Base-by-base conservation (phyloP, 2,888 invertebrate species). In the Macrophya alboannulata region DNA sequence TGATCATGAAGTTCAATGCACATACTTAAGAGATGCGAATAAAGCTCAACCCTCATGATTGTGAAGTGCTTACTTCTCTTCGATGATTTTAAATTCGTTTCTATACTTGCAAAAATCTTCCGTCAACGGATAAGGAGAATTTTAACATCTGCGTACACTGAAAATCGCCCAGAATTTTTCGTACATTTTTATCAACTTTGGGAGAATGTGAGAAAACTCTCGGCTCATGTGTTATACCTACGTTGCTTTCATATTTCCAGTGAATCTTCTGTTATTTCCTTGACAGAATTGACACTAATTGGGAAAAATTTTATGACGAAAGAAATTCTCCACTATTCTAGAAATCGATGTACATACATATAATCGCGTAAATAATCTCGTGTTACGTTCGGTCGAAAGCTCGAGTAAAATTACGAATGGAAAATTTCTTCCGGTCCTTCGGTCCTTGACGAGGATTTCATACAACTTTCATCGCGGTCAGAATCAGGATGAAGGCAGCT, bases 401-500 rank as follows among this genome's bases (percentile, higher is more conserved):
- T 71, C 17, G 17, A 40, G 37, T 4, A 40, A 17, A 68, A 68
- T 68, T 71, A 71, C 31, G n/a, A 71, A 71, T 4, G 4, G 68
- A 71, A 8, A 31, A 40, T 71, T 40, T 21, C 59, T 37, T n/a
- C 40, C 31, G 48, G 40, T n/a, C n/a, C n/a, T 55, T 51, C 48
- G 79, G 10, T 40, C 76, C 48, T 37, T 15, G n/a, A 37, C n/a
- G 79, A 79, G 40, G 37, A 59, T 55, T 79, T 59, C 79, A 55
- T 79, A 6, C 31, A 37, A 59, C 79, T 31, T 76, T 55, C 55
- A 55, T 79, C 31, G 48, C n/a, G 59, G 55, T 79, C 55, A 55
- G 55, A 77, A 77, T 77, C 77, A 59, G 79, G 79, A 55, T 40
- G 25, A 59, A 62, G 25, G 62, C 59, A 81, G 81, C 51, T 51